phyloP scores from a whole-genome alignment of 2,113 vertebrate genomes.

The Dolichotis patagonum region DNA sequence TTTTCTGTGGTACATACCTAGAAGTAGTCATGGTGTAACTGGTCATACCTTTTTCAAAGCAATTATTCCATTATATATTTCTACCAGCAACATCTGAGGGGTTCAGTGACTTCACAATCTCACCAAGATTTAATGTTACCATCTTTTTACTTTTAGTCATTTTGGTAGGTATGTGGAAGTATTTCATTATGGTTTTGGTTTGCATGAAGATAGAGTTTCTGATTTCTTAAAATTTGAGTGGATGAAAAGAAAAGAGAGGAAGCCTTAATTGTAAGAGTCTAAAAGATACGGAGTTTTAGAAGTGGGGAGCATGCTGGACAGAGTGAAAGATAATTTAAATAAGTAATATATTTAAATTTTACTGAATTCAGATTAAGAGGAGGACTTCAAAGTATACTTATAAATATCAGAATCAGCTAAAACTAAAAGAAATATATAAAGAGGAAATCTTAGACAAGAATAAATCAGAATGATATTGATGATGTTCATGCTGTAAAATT shows the following conservation, averaged over 20 bases:
- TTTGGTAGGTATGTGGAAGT: not conserved
- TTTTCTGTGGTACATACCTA: not conserved
- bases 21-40: not conserved
- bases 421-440: not conserved
- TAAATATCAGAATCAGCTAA: not conserved
- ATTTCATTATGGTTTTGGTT: not conserved
- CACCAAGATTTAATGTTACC: not conserved
- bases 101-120: not conserved
- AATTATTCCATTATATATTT: not conserved
- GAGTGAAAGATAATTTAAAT: not conserved
- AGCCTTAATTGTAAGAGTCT: not conserved
- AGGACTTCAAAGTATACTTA: not conserved
- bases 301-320: not conserved
- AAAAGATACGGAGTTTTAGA: not conserved
- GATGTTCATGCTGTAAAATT: not conserved
- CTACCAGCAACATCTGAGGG: not conserved
- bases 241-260: constrained; percentile 21
- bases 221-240: constrained; percentile 6
- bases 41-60: not conserved
- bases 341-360: constrained; percentile 1
- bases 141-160: not conserved
- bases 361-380: not conserved
- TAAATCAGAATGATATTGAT: not conserved
- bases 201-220: not conserved
- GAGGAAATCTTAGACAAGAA: not conserved